Evolutionary conservation across 2,113 vertebrate genomes (phyloP).

Genomic region (Suricata suricatta): DNA sequence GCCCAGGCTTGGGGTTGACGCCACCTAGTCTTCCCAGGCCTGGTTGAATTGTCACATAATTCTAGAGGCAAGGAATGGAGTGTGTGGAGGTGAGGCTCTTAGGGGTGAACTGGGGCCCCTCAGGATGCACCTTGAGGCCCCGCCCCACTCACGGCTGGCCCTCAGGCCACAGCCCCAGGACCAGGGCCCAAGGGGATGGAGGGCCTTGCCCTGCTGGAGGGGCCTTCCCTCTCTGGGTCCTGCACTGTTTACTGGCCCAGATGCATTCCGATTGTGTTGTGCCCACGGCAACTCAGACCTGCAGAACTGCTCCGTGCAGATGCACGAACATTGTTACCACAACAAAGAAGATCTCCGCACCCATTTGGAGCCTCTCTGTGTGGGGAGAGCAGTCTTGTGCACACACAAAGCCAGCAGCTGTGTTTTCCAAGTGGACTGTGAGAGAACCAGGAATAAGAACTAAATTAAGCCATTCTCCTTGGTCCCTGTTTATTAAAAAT

Average conservation of each 20-base stretch:
- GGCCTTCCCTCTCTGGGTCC: neutral
- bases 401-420: slow-evolving; percentile 78
- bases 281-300: slow-evolving; percentile 59
- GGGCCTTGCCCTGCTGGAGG: too few relatives aligned
- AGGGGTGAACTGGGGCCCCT: neutral
- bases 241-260: neutral
- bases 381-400: slow-evolving; percentile 49
- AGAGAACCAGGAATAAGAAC: slow-evolving; percentile 57
- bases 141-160: neutral
- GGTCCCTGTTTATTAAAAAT: slow-evolving; percentile 65
- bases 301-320: slow-evolving; percentile 47
- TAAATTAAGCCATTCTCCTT: slow-evolving; percentile 72
- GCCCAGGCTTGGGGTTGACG: neutral
- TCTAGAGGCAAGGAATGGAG: too few relatives aligned
- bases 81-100: neutral
- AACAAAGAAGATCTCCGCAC: slow-evolving; percentile 57
- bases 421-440: slow-evolving; percentile 70
- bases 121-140: neutral
- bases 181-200: neutral
- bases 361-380: slow-evolving; percentile 23
- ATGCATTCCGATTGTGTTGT: slow-evolving; percentile 62
- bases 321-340: slow-evolving; percentile 70
- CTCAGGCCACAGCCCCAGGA: rapidly evolving
- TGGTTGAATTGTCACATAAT: neutral
- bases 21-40: neutral